Evolutionary conservation across 2,113 vertebrate species (phyloP).

Genomic region (Raja brachyura): DNA sequence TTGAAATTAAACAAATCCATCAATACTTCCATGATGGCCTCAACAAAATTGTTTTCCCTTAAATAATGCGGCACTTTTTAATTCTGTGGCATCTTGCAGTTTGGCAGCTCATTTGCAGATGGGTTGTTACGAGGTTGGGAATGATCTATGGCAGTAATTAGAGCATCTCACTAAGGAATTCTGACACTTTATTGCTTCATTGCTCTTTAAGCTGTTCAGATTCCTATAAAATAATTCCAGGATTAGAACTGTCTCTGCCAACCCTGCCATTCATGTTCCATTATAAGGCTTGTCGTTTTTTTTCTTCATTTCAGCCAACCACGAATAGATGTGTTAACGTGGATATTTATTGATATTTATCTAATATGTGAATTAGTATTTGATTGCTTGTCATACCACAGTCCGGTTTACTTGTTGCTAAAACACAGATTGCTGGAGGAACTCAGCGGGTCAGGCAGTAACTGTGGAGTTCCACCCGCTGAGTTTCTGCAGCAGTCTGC

Average conservation of each 20-base stretch:
- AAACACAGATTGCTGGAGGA: too few species aligned
- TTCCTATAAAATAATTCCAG: conserved; percentile 21
- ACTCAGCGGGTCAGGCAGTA: too few species aligned
- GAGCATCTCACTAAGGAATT: conserved; percentile 34
- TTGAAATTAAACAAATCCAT: neutral
- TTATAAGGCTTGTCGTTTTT: neutral
- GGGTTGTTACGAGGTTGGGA: conserved; percentile 41
- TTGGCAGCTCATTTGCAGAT: conserved; percentile 46
- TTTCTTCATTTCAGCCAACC: neutral
- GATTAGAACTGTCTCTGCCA: neutral
- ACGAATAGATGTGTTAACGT: neutral
- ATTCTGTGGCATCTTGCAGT: conserved; percentile 43
- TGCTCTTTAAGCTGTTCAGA: conserved; percentile 43
- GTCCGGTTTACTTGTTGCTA: neutral
- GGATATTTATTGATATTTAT: neutral
- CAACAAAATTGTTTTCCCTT: neutral
- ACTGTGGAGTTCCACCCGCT: too few species aligned
- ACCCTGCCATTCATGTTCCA: neutral
- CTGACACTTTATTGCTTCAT: conserved; percentile 40
- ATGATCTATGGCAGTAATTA: conserved; percentile 41
- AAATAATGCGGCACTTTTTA: neutral
- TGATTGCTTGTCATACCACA: neutral
- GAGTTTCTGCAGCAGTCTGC: too few species aligned
- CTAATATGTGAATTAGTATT: neutral
- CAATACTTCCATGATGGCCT: neutral